A percentile compares a stretch with the other conserved stretches of the same genome.
Conservation (phyloP, 2,113 vertebrate species). For the Alces alces region DNA sequence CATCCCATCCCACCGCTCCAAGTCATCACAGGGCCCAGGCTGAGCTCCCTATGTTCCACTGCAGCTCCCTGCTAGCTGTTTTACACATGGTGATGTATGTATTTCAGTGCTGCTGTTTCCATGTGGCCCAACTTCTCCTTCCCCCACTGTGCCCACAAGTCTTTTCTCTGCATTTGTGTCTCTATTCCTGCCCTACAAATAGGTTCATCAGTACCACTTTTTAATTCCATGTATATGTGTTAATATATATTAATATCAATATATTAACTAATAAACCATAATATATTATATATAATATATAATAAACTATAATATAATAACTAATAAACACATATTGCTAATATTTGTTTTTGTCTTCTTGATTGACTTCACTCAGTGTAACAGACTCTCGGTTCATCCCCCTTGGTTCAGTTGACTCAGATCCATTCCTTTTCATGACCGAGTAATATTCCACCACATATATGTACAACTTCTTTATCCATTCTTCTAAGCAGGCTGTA, state of each 20-base stretch:
- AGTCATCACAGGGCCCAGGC: not conserved
- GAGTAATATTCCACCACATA: not conserved
- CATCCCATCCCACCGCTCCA: fast-evolving
- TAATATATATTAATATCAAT: not conserved
- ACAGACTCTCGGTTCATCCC: not conserved
- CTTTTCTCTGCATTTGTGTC: not conserved
- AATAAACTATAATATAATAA: no score
- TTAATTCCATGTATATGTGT: not conserved
- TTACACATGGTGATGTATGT: fast-evolving
- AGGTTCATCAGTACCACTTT: not conserved
- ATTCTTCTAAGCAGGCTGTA: not conserved
- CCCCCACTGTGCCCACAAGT: not conserved
- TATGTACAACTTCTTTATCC: not conserved
- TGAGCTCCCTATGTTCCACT: not conserved
- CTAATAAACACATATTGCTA: no score
- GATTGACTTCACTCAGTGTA: not conserved
- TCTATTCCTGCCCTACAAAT: not conserved
- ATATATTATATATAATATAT: no score
- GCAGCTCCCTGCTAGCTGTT: not conserved
- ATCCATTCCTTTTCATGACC: not conserved
- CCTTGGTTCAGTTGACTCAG: not conserved
- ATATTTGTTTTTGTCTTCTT: not conserved
- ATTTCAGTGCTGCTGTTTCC: not conserved
- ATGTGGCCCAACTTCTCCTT: not conserved
- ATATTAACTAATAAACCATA: no score